Percentiles rank a stretch among this genome's conserved stretches.
phyloP scores from a whole-genome alignment of 2,797 vertebrate species.

The Hephaestus fuliginosus region DNA sequence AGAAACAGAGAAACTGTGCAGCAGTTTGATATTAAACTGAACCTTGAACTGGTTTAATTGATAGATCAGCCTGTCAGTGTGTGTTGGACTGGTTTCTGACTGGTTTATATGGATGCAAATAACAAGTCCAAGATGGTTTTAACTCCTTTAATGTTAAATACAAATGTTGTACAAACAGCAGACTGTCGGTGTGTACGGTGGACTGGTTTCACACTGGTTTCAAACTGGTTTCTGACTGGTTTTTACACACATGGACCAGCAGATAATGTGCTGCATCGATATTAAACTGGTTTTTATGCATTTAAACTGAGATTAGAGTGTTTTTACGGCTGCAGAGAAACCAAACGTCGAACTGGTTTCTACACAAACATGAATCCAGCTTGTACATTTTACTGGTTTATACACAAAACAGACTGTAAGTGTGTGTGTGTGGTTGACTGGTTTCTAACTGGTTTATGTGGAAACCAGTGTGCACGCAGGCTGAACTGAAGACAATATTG shows the following conservation, averaged over 20 bases:
- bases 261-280: too few species aligned
- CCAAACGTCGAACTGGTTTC: too few species aligned
- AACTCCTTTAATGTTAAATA: not conserved
- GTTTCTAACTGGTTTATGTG: not conserved
- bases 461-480: not conserved
- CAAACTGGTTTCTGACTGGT: too few species aligned
- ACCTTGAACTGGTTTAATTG: slow-evolving; percentile 11
- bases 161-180: too few species aligned
- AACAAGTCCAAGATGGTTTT: slow-evolving; percentile 12
- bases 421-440: not conserved
- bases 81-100: not conserved
- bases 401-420: not conserved
- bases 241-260: too few species aligned
- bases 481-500: too few species aligned
- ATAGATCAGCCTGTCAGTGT: too few species aligned
- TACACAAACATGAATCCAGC: too few species aligned
- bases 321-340: too few species aligned
- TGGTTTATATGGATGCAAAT: not conserved
- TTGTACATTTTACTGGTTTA: not conserved
- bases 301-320: too few species aligned
- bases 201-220: not conserved
- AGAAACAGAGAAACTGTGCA: not conserved
- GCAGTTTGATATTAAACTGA: too few species aligned
- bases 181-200: not conserved
- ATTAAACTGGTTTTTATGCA: too few species aligned